These are phyloP conservation scores for Barbus barbus DNA, from an alignment of 2,113 vertebrate genomes.

Conservation along the genomic window DNA sequence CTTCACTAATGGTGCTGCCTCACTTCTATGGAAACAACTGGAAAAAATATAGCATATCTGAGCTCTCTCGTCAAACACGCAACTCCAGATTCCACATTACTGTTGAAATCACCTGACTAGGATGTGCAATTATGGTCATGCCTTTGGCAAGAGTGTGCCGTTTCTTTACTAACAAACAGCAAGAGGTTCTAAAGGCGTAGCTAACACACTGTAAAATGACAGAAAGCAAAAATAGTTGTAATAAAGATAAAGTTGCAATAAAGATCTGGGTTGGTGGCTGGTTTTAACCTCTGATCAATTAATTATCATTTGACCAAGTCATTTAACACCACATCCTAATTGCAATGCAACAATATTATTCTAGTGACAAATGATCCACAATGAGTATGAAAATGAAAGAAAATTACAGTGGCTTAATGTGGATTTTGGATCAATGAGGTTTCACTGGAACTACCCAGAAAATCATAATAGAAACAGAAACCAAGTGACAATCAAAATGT, in stretches of 20 bases:
- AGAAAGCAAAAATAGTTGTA: background rate
- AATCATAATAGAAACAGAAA: background rate
- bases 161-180: background rate
- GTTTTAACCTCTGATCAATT: background rate
- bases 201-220: background rate
- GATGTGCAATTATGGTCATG: conserved; percentile 5
- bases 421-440: background rate
- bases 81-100: conserved; percentile 12
- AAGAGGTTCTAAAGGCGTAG: background rate
- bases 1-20: background rate
- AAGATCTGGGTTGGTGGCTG: background rate
- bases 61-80: conserved; percentile 16
- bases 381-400: background rate
- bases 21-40: conserved; percentile 11
- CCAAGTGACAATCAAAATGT: background rate
- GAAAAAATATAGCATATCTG: conserved; percentile 14
- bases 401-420: background rate
- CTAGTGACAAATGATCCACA: background rate
- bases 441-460: background rate
- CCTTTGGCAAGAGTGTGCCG: background rate
- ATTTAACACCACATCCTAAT: background rate
- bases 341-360: background rate
- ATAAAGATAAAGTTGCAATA: too few relatives aligned
- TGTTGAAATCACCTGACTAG: conserved; percentile 10
- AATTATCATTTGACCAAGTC: background rate